phyloP scores from a whole-genome alignment of 1,140 invertebrate genomes.

The Antheraea mylitta region DNA sequence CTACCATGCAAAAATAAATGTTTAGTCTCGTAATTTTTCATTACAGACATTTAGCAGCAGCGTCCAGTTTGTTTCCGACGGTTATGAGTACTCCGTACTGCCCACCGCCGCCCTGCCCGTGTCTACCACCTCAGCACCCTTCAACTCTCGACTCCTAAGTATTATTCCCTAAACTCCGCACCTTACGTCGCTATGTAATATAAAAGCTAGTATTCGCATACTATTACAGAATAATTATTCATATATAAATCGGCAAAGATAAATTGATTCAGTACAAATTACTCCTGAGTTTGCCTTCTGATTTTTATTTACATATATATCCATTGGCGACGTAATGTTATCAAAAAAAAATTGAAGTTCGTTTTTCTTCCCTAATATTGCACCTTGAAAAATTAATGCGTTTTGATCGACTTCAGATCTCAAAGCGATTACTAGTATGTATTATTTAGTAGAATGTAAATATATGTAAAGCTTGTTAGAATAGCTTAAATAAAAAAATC shows the following conservation, averaged over 20 bases:
- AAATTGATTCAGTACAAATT: too few relatives aligned
- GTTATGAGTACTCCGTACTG: constrained; percentile 51
- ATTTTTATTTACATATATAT: too few relatives aligned
- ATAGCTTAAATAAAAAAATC: background rate
- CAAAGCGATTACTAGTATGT: background rate
- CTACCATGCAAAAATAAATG: background rate
- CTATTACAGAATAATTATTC: too few relatives aligned
- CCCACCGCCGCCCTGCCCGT: constrained; percentile 51
- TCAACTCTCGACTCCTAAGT: constrained; percentile 29
- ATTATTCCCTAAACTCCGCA: background rate
- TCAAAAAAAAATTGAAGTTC: too few relatives aligned
- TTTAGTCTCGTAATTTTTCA: constrained; percentile 7
- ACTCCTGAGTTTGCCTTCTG: too few relatives aligned
- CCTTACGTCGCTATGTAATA: background rate
- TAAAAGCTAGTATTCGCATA: too few relatives aligned
- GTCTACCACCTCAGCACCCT: constrained; percentile 52
- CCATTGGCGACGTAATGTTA: too few relatives aligned
- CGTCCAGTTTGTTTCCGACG: constrained; percentile 61
- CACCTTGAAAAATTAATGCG: too few relatives aligned
- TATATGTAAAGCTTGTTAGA: background rate
- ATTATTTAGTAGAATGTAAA: background rate
- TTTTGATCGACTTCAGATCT: too few relatives aligned
- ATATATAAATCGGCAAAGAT: too few relatives aligned
- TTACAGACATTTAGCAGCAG: constrained; percentile 65
- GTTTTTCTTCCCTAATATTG: too few relatives aligned